Base-by-base conservation (phyloP, 2,113 vertebrate genomes). In the Anseranas semipalmata region DNA sequence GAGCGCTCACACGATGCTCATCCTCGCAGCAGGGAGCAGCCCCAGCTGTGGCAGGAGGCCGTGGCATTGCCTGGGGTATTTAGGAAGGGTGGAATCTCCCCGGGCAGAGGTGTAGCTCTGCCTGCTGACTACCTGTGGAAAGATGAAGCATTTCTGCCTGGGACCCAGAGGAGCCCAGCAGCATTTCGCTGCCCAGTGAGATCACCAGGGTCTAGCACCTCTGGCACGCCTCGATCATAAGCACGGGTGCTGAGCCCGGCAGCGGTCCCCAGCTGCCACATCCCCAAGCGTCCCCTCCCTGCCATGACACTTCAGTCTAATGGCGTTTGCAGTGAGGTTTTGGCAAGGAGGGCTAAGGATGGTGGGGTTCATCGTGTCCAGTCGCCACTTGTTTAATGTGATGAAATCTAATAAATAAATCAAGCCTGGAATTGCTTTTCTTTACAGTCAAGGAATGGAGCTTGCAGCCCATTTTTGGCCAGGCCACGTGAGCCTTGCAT, bases 381-480 rank as follows among this genome's bases (percentile, higher is more conserved):
- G 74, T 14, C 55, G 85, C 89, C 41, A 6, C 58, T 91, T 85
- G 25, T 28, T 90, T 84, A 80, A 93, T 9, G 52, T 56, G 80
- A 87, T 68, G 86, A 75, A 70, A n/a, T 3, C 60, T 37, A 45
- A 91, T 80, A 81, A 95, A 96, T 79, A 95, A 94, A 88, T 85
- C 41, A 2, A 66, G 48, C 43, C 76, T n/a, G 9, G 58, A 90
- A 27, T 10, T 30, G 60, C 21, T 70, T 39, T 79, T 60, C 45
- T 78, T 83, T 80, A 39, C 80, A 68, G 52, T 1, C 59, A 50
- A 81, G 87, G 83, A 85, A 59, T 12, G 78, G 90, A 28, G 32
- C 71, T 67, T 13, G 21, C 65, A 75, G 70, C 63, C 66, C 41
- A 17, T 18, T 28, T 71, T 68, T 53, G 81, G 84, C 89, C 18